These are phyloP conservation scores for Henicopernis longicauda DNA, from an alignment of 2,113 vertebrate genomes.

Conservation along the genomic window DNA sequence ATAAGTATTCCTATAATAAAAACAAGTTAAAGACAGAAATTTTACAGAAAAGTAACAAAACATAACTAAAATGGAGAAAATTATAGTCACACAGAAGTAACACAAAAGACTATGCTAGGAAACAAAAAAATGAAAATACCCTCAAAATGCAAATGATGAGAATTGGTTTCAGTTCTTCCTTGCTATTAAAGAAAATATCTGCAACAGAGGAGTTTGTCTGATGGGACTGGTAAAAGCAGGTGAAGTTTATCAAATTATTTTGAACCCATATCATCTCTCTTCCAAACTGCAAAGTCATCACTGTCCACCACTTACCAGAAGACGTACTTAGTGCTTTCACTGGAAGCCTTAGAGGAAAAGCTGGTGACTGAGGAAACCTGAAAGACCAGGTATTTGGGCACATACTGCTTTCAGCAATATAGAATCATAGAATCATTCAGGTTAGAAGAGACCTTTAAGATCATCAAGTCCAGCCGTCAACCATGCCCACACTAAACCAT, in stretches of 20 bases:
- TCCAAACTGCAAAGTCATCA: background rate
- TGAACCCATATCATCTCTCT: background rate
- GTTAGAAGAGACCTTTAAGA: too few relatives aligned
- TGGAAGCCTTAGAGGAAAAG: background rate
- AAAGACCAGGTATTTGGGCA: background rate
- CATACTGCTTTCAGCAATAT: background rate
- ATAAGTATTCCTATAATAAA: background rate
- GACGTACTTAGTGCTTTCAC: background rate
- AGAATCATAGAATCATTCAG: background rate
- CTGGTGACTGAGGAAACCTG: background rate
- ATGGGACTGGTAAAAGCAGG: background rate
- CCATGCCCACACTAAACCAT: too few relatives aligned
- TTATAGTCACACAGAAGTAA: background rate
- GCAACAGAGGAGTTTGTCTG: background rate
- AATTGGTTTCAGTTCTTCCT: background rate
- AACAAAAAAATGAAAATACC: background rate
- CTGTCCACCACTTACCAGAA: background rate
- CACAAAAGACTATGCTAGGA: background rate
- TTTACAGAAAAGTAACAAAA: background rate
- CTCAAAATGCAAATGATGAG: background rate
- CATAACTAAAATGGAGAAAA: background rate
- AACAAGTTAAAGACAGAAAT: background rate
- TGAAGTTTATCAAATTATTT: background rate
- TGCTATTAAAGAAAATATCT: background rate
- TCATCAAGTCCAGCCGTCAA: too few relatives aligned